phyloP scores from a whole-genome alignment of 2,113 vertebrate species.

The Prinia subflava region DNA sequence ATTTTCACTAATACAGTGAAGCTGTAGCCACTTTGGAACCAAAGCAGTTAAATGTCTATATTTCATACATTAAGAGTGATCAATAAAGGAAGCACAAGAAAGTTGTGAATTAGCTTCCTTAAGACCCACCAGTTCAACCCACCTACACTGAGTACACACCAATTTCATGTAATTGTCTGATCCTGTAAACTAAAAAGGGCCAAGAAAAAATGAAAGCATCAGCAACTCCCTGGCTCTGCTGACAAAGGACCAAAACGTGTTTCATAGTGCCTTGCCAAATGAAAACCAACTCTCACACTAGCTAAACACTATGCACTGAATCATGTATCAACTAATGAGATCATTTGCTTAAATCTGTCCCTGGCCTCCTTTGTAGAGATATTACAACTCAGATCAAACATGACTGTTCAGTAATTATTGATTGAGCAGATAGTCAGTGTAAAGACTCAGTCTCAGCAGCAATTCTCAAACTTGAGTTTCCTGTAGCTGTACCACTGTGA shows the following conservation, averaged over 20 bases:
- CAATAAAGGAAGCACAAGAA: slow-evolving; percentile 59
- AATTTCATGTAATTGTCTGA: slow-evolving; percentile 61
- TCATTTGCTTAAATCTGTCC: background rate
- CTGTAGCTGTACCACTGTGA: background rate
- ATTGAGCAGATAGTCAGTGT: background rate
- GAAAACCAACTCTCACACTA: slow-evolving; percentile 8
- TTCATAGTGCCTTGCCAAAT: background rate
- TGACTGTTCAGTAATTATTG: background rate
- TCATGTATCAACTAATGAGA: slow-evolving; percentile 22
- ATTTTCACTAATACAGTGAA: slow-evolving; percentile 17
- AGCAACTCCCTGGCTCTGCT: slow-evolving; percentile 23
- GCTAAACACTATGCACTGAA: slow-evolving; percentile 33
- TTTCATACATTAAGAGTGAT: slow-evolving; percentile 56
- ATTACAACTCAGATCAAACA: slow-evolving; percentile 28
- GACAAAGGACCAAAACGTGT: slow-evolving; percentile 2
- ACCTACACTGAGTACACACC: slow-evolving; percentile 49
- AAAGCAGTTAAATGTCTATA: slow-evolving; percentile 43
- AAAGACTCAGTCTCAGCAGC: background rate
- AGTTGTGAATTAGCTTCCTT: slow-evolving; percentile 64
- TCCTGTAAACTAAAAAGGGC: slow-evolving; percentile 54
- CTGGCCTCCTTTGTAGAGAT: background rate
- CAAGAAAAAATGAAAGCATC: slow-evolving; percentile 56
- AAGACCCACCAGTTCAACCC: slow-evolving; percentile 34
- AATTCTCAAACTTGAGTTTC: background rate
- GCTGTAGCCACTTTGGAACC: slow-evolving; percentile 27